Percentiles rank a stretch among this genome's conserved stretches.
These are phyloP conservation scores for Triplophysa yarkandensis DNA, from an alignment of 2,797 vertebrate genomes.

Conservation along the genomic window DNA sequence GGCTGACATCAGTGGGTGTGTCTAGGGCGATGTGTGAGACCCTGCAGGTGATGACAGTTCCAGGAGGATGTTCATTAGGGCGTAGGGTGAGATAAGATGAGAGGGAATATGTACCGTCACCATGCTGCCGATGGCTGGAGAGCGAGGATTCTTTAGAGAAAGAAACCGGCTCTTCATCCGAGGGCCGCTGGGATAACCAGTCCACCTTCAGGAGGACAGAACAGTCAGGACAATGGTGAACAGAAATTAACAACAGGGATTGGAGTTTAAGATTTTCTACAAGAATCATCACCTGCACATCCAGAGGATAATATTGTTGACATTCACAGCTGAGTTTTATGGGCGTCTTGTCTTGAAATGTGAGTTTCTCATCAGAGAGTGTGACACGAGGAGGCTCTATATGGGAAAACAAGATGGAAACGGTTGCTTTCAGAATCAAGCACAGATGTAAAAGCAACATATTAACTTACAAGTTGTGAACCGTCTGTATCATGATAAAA, in stretches of 20 bases:
- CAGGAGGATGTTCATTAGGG: slow-evolving; percentile 56
- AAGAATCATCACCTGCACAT: slow-evolving; percentile 66
- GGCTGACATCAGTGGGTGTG: slow-evolving; percentile 64
- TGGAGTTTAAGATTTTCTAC: not conserved
- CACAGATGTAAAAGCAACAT: too few species aligned
- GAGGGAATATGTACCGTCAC: slow-evolving; percentile 77
- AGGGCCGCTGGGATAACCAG: slow-evolving; percentile 72
- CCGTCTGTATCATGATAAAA: not conserved
- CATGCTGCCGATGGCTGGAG: slow-evolving; percentile 80
- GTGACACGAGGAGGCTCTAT: slow-evolving; percentile 73
- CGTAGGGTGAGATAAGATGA: slow-evolving; percentile 71
- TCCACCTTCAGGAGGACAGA: slow-evolving; percentile 70
- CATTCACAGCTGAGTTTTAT: slow-evolving; percentile 75
- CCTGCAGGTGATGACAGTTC: slow-evolving; percentile 77
- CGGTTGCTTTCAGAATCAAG: not conserved
- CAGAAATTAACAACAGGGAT: not conserved
- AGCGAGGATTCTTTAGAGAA: slow-evolving; percentile 66
- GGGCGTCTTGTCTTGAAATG: slow-evolving; percentile 57
- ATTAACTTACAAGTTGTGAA: too few species aligned
- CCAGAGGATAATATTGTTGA: slow-evolving; percentile 83
- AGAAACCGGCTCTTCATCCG: slow-evolving; percentile 60
- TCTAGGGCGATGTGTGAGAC: slow-evolving; percentile 77
- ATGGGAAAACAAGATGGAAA: not conserved
- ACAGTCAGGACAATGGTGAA: slow-evolving; percentile 1
- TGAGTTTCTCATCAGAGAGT: slow-evolving; percentile 67